Evolutionary conservation across 2,113 vertebrate genomes (phyloP).

Genomic region (Pogonocichla stellata): DNA sequence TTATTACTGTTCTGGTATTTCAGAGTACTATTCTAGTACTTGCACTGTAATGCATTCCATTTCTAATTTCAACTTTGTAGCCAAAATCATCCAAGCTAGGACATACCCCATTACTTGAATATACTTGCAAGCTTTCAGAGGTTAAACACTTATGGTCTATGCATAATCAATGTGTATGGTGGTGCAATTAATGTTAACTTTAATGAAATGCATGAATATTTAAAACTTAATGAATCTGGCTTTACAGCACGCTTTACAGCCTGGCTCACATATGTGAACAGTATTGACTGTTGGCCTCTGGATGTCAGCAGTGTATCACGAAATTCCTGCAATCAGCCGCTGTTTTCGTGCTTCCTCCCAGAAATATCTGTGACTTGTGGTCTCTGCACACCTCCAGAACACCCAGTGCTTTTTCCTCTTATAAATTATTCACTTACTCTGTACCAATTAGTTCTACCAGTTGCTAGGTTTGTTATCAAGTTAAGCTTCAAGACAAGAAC

Average conservation of each 20-base stretch:
- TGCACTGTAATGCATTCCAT: neutral
- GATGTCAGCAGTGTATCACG: slow-evolving; percentile 78
- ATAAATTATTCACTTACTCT: slow-evolving; percentile 84
- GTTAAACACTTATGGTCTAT: slow-evolving; percentile 50
- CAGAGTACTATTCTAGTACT: neutral
- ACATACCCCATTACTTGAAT: slow-evolving; percentile 36
- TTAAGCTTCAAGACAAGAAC: slow-evolving; percentile 85
- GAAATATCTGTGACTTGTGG: slow-evolving; percentile 66
- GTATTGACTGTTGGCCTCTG: slow-evolving; percentile 73
- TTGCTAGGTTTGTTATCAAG: slow-evolving; percentile 83
- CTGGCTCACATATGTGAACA: slow-evolving; percentile 23
- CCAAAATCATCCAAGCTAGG: neutral
- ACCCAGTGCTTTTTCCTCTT: slow-evolving; percentile 70
- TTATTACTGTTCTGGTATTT: neutral
- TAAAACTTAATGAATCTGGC: slow-evolving; percentile 52
- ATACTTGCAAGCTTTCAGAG: slow-evolving; percentile 64
- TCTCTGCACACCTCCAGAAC: slow-evolving; percentile 71
- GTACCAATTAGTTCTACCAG: slow-evolving; percentile 86
- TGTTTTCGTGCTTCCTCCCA: slow-evolving; percentile 58
- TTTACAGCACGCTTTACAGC: neutral
- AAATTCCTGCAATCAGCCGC: slow-evolving; percentile 21
- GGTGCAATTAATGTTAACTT: slow-evolving; percentile 59
- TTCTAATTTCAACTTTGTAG: slow-evolving; percentile 25
- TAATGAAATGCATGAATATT: slow-evolving; percentile 66
- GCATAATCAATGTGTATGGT: slow-evolving; percentile 57